Evolutionary conservation across 2,888 invertebrate genomes (phyloP), one percentile per base, ranked within the genome.

Genomic region (Glyphotaelius pellucidus): DNA sequence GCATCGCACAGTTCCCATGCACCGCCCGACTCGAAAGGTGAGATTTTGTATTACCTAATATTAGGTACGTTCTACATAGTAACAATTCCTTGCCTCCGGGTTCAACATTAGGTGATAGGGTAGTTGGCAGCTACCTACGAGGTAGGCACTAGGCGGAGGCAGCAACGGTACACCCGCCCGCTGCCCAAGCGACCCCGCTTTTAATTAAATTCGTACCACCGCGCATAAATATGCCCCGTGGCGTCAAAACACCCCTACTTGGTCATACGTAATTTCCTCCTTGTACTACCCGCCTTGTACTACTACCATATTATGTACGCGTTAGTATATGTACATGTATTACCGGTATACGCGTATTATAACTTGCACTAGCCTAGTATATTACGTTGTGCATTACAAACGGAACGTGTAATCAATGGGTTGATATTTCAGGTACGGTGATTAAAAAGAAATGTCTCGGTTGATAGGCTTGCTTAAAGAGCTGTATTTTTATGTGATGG

Each of bases 161-260:
- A n/a, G 67, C n/a, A 25, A 25, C 67, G 25, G 67, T 2, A 0
- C 9, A 67, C 9, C 67, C 25, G 9, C 83, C 83, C 83, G 83
- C 83, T 83, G 35, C 35, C 83, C 83, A 35, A 19, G 9, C 35
- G 9, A 35, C 35, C 83, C 83, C 35, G 81, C 83, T 83, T 83
- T 83, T 83, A 83, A 83, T 83, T 83, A 83, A 83, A 83, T 83
- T 83, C 83, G 83, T 83, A 35, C 83, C 83, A 83, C 83, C 35
- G 83, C 83, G 83, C 83, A 83, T 83, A 83, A 83, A 83, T 83
- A 83, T 83, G 19, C 25, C 83, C 32, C 83, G 67, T 67, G 67
- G 67, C 67, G 67, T 25, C 67, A 67, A 67, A 67, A 67, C n/a
- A 67, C 67, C 67, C 67, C 25, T 67, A 67, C 67, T 67, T 67